A percentile compares a stretch with the other conserved stretches of the same genome.
These are phyloP conservation scores for Nothura maculosa DNA, from an alignment of 2,797 vertebrate species.

Conservation along the genomic window DNA sequence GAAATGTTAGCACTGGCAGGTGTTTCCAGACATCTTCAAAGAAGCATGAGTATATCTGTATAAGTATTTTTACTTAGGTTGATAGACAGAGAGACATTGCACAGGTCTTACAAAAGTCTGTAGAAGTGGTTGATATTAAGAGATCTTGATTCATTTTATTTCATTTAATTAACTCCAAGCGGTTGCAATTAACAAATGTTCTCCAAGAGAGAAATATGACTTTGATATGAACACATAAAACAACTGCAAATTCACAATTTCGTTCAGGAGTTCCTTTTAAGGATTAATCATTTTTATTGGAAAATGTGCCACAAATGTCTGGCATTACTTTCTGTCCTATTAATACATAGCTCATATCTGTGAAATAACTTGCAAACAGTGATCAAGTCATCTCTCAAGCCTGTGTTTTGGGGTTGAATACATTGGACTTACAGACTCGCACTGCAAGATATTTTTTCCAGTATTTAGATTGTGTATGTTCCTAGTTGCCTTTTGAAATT, in stretches of 20 bases:
- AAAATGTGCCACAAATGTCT: conserved; percentile 24
- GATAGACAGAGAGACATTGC: not conserved
- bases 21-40: not conserved
- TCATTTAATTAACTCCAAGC: not conserved
- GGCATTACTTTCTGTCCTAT: conserved; percentile 27
- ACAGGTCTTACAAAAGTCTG: not conserved
- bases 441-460: conserved; percentile 17
- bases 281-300: conserved; percentile 10
- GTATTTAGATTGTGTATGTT: not conserved
- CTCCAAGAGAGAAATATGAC: conserved; percentile 4
- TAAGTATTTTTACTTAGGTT: not conserved
- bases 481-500: not conserved
- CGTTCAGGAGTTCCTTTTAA: conserved; percentile 33
- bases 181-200: conserved; percentile 3
- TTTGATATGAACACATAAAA: conserved; percentile 37
- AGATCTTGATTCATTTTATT: not conserved
- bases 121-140: not conserved
- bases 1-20: not conserved
- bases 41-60: not conserved
- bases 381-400: not conserved
- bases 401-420: not conserved
- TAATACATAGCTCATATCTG: conserved; percentile 40
- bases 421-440: not conserved
- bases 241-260: conserved; percentile 7
- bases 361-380: conserved; percentile 14